Conservation (phyloP, 2,113 vertebrate species). For the Syngnathus scovelli region DNA sequence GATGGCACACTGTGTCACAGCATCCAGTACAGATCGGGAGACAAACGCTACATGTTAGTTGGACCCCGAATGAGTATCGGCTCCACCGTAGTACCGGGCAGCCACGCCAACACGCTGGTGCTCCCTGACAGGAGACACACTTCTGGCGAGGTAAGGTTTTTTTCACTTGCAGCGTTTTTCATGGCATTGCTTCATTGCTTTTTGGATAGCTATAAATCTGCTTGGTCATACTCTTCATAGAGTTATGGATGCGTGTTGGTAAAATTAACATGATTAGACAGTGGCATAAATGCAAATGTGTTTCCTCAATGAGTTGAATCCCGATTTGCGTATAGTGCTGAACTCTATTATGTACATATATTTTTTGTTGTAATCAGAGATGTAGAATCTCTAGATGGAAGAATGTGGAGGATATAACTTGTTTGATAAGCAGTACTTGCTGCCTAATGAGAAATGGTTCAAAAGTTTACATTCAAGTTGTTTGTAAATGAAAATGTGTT, state of each 20-base stretch:
- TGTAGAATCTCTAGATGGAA: not conserved
- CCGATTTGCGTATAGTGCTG: not conserved
- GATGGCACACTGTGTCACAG: slow-evolving; percentile 20
- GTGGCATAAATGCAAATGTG: not conserved
- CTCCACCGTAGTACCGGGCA: too few species aligned
- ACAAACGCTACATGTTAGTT: slow-evolving; percentile 36
- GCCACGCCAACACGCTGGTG: not conserved
- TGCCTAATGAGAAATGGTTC: not conserved
- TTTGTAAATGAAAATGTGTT: not conserved
- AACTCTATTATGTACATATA: not conserved
- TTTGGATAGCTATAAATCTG: slow-evolving; percentile 51
- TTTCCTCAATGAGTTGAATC: not conserved
- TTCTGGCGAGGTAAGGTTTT: slow-evolving; percentile 18
- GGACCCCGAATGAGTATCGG: slow-evolving; percentile 53
- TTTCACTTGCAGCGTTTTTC: slow-evolving; percentile 5
- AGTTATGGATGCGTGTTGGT: not conserved
- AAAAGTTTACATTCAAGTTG: not conserved
- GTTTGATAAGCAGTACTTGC: not conserved
- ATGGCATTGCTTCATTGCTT: slow-evolving; percentile 40
- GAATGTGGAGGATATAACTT: not conserved
- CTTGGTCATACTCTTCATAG: not conserved
- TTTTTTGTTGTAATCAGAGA: too few species aligned
- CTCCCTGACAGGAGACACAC: not conserved
- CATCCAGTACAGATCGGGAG: slow-evolving; percentile 43
- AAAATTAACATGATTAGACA: not conserved